Evolutionary conservation across 2,888 invertebrate species (phyloP), one percentile per base, ranked within the genome.

Genomic region (Machimus rusticus): DNA sequence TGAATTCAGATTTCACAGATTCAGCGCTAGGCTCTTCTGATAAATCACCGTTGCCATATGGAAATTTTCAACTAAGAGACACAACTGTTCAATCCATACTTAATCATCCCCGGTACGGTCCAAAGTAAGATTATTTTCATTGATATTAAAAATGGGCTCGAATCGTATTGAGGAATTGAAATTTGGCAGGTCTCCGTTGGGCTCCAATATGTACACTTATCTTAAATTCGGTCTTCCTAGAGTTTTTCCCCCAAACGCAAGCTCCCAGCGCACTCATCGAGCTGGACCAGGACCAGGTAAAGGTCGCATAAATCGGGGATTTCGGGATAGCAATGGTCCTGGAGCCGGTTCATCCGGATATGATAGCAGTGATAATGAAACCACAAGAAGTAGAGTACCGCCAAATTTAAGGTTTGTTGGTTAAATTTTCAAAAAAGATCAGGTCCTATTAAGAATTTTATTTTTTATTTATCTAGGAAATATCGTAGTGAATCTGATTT

Each of bases 1-100:
- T 98, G 90, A 98, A 98, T 93, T 98, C 98, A 0, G 98, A 98
- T 93, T 98, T 98, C 93, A 98, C 98, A 89, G 98, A 98, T 93
- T 98, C 98, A 90, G 98, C 98, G 1, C 93, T 98, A 89, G 98
- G 98, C 86, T 97, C 97, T 89, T 97, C 97, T 66, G 98, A 98
- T 92, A 97, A 98, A 93, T 97, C 97, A 90, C 98, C 98, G 74
- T 94, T 98, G 90, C 98, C 98, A 87, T 98, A 98, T 93, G 98
- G 98, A 87, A 98, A 98, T 93, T 98, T 98, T 93, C 98, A 98
- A 92, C 94, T 98, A 57, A 94, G 98, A 88, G 98, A 98, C 91
- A 97, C 98, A 88, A 98, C 98, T 84, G 98, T 98, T 86, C 98
- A 98, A 93, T 97, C 97, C 86, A 98, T 98, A 89, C 90, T 93